Evolutionary conservation across 2,797 vertebrate genomes (phyloP).

Genomic region (Semaprochilodus insignis): DNA sequence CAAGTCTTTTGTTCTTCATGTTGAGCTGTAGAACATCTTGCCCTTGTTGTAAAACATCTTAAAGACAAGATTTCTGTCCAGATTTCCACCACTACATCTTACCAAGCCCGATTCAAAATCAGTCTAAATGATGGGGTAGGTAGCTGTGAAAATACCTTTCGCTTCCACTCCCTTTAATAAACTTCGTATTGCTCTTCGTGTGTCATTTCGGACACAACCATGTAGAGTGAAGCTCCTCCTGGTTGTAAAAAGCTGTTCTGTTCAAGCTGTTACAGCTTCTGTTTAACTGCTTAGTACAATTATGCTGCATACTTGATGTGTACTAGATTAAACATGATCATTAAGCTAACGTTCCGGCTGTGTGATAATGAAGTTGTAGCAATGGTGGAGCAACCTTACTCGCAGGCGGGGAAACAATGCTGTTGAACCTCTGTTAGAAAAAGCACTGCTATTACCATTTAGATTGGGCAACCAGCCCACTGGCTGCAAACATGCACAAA

Average conservation of each 20-base stretch:
- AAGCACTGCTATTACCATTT: slow-evolving; percentile 74
- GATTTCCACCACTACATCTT: neutral
- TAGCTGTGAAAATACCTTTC: neutral
- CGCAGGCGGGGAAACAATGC: slow-evolving; percentile 50
- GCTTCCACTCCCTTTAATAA: neutral
- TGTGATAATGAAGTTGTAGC: slow-evolving; percentile 66
- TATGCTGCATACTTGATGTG: slow-evolving; percentile 49
- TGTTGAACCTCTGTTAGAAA: slow-evolving; percentile 62
- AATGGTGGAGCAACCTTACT: slow-evolving; percentile 52
- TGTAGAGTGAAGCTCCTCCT: neutral
- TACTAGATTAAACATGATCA: slow-evolving; percentile 63
- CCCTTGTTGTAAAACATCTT: neutral
- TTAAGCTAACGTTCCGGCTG: slow-evolving; percentile 57
- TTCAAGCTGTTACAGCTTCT: neutral
- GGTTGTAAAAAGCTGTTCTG: neutral
- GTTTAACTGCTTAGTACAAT: slow-evolving; percentile 32
- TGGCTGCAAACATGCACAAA: slow-evolving; percentile 69
- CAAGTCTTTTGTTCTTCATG: neutral
- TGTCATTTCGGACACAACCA: neutral
- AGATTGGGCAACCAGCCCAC: slow-evolving; percentile 70
- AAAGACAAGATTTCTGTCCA: neutral
- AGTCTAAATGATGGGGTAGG: neutral
- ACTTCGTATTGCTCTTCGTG: neutral
- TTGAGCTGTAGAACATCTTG: neutral
- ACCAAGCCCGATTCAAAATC: neutral